A percentile compares a stretch with the other conserved stretches of the same genome.
Evolutionary conservation across 2,888 invertebrate genomes (phyloP).

Genomic region (Melipona beecheii): DNA sequence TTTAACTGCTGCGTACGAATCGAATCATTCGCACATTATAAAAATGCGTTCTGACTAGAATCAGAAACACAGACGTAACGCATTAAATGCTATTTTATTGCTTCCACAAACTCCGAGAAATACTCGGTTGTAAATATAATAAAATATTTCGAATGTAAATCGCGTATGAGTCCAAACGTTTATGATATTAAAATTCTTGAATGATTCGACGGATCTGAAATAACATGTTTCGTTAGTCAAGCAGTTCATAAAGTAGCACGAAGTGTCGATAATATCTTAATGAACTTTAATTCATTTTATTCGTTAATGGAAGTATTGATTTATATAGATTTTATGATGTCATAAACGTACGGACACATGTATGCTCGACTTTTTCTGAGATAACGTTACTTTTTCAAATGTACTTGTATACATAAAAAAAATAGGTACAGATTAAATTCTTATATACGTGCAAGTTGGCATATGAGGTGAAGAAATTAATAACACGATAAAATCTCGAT

Average conservation of each 20-base stretch:
- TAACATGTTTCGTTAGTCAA: not conserved
- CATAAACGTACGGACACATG: not conserved
- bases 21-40: not conserved
- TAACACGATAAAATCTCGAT: not conserved
- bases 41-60: not conserved
- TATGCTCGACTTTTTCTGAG: not conserved
- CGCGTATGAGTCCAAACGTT: not conserved
- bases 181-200: conserved; percentile 1
- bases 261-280: not conserved
- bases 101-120: not conserved
- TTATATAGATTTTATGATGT: not conserved
- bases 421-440: not conserved
- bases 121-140: not conserved
- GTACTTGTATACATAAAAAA: not conserved
- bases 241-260: not conserved
- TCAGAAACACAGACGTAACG: not conserved
- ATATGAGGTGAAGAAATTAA: not conserved
- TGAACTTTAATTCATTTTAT: not conserved
- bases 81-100: not conserved
- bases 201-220: not conserved
- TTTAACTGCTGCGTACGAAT: not conserved
- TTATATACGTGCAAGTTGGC: not conserved
- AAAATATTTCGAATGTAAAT: not conserved
- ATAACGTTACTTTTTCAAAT: not conserved
- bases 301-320: not conserved